These are phyloP conservation scores for Podilymbus podiceps DNA, from an alignment of 2,113 vertebrate genomes.

Conservation along the genomic window DNA sequence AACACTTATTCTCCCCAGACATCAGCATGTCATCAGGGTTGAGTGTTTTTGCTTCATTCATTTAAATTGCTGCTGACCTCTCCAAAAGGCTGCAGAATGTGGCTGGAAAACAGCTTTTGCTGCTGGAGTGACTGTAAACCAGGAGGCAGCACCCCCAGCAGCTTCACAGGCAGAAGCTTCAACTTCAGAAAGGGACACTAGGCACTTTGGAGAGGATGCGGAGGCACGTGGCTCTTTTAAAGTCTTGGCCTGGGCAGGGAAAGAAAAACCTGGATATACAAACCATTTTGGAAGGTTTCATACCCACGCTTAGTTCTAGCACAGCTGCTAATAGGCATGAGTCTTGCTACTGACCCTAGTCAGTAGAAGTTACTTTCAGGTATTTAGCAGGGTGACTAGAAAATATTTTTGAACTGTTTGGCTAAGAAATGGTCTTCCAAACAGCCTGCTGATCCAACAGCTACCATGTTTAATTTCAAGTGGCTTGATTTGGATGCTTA, in stretches of 20 bases:
- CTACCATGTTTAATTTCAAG: neutral
- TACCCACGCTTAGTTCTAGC: neutral
- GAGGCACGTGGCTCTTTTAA: neutral
- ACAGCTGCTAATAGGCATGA: neutral
- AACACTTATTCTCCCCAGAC: neutral
- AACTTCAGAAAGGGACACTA: neutral
- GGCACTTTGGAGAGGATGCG: neutral
- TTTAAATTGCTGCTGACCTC: conserved; percentile 51
- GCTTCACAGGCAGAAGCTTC: conserved; percentile 47
- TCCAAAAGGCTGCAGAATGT: conserved; percentile 38
- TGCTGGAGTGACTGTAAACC: conserved; percentile 6
- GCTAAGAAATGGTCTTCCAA: neutral
- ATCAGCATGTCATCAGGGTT: neutral
- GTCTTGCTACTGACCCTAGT: neutral
- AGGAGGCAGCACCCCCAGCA: conserved; percentile 42
- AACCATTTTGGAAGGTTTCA: neutral
- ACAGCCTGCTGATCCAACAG: neutral
- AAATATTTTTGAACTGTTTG: neutral
- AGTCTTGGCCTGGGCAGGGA: neutral
- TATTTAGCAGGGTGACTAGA: neutral
- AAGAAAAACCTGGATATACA: neutral
- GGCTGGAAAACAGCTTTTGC: conserved; percentile 53
- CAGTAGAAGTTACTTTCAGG: neutral
- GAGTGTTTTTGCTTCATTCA: conserved; percentile 6
- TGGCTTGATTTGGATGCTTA: neutral